Evolutionary conservation across 2,797 vertebrate species (phyloP), one percentile per base, ranked within the genome.

Genomic region (Geotrypetes seraphini): DNA sequence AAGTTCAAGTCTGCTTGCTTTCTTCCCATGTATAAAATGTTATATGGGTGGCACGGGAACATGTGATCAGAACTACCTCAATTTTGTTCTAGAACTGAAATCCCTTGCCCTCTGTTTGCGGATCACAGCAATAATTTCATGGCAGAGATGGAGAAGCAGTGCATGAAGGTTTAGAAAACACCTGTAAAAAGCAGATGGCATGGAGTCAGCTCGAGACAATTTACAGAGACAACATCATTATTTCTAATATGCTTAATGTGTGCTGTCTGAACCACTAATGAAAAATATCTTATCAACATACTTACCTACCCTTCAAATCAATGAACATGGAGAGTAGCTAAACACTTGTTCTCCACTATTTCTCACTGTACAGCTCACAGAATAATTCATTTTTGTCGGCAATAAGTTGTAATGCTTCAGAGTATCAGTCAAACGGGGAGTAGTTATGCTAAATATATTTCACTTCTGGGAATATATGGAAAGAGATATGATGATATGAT

Each of bases 1-100:
- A n/a, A n/a, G n/a, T n/a, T n/a, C 47, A 39, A 33, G 33, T 46
- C 24, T 29, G 36, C 19, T n/a, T 7, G 9, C 8, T 8, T 28
- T 51, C 10, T 27, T 38, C 34, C 20, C 42, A 10, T 28, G 12
- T 8, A 38, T 56, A 50, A 12, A 12, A 11, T 10, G 29, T 16
- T 39, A 19, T 0, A 4, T 13, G 52, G 40, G 43, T 19, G n/a
- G 3, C 17, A 45, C 15, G 36, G 6, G 29, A 41, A 20, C 20
- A 33, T 39, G 7, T 20, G 9, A 18, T 3, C 5, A 24, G 10
- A n/a, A n/a, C 42, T 12, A 20, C 24, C 11, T 16, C 5, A n/a
- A n/a, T n/a, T n/a, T n/a, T 2, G 1, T 49, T 43, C 26, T 12
- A 24, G 30, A 20, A 7, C 29, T n/a, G 13, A 7, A 35, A 15